phyloP scores from a whole-genome alignment of 2,113 vertebrate genomes.

The Philantomba maxwellii region DNA sequence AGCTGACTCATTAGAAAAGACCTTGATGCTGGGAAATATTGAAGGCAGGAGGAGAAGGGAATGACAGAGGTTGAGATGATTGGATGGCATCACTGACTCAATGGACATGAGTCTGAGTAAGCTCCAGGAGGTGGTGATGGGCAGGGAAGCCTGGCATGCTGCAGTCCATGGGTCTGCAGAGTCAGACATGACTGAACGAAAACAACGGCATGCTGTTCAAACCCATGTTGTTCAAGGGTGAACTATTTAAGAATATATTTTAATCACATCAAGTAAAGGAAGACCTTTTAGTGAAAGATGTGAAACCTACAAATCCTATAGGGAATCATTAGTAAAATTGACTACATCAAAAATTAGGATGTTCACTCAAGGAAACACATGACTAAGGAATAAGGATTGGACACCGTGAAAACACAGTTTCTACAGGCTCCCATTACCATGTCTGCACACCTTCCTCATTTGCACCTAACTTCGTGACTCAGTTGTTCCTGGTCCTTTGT shows the following conservation, averaged over 20 bases:
- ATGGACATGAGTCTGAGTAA: not conserved
- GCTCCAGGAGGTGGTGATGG: not conserved
- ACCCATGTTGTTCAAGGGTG: not conserved
- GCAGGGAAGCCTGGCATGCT: rapidly evolving
- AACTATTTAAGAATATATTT: not conserved
- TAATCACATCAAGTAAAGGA: not conserved
- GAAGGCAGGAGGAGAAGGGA: not conserved
- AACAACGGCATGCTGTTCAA: not conserved
- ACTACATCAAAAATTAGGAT: not conserved
- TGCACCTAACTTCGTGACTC: not conserved
- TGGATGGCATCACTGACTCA: not conserved
- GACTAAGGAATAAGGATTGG: not conserved
- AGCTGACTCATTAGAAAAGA: not conserved
- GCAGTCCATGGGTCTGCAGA: not conserved
- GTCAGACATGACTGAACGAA: not conserved
- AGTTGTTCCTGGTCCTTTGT: not conserved
- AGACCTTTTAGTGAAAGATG: not conserved
- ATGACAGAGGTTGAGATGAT: not conserved
- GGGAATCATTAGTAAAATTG: not conserved
- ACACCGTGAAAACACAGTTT: not conserved
- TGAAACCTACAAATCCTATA: not conserved
- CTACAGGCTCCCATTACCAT: not conserved
- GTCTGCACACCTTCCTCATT: not conserved
- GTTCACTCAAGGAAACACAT: not conserved
- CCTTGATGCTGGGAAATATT: not conserved